A percentile compares a stretch with the other conserved stretches of the same genome.
These are phyloP conservation scores for Anodontia alba DNA, from an alignment of 2,888 invertebrate species.

Conservation along the genomic window DNA sequence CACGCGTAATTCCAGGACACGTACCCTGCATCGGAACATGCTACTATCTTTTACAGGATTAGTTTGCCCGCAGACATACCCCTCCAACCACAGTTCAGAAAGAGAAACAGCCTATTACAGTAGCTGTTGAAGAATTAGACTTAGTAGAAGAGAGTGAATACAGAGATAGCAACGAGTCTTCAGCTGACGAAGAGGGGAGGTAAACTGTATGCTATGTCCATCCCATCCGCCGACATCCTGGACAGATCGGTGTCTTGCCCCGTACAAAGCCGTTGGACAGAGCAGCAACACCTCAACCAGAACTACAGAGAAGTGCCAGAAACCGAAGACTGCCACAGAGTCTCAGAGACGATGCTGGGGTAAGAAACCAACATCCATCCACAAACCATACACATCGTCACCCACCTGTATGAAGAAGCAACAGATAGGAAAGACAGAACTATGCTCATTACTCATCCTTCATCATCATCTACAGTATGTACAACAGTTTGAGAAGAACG, in stretches of 20 bases:
- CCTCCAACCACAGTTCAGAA: background rate
- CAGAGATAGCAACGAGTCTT: background rate
- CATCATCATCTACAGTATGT: too few relatives aligned
- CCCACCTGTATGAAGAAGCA: background rate
- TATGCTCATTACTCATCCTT: too few relatives aligned
- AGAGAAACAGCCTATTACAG: background rate
- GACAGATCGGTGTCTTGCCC: background rate
- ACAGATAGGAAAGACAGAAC: too few relatives aligned
- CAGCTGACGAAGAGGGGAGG: background rate
- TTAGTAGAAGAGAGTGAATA: background rate
- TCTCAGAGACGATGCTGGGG: background rate
- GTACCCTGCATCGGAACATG: background rate
- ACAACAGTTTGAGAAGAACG: too few relatives aligned
- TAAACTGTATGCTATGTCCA: background rate
- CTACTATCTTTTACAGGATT: background rate
- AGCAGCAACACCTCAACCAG: background rate
- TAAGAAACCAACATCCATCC: background rate
- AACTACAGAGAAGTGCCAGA: background rate
- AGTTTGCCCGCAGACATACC: slow-evolving; percentile 6
- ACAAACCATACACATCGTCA: background rate
- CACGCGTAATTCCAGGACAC: background rate
- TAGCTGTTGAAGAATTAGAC: background rate
- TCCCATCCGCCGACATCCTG: background rate
- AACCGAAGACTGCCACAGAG: background rate
- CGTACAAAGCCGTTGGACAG: background rate